phyloP scores from a whole-genome alignment of 92 coral and sea anemone genomes.

The Nematostella vectensis region DNA sequence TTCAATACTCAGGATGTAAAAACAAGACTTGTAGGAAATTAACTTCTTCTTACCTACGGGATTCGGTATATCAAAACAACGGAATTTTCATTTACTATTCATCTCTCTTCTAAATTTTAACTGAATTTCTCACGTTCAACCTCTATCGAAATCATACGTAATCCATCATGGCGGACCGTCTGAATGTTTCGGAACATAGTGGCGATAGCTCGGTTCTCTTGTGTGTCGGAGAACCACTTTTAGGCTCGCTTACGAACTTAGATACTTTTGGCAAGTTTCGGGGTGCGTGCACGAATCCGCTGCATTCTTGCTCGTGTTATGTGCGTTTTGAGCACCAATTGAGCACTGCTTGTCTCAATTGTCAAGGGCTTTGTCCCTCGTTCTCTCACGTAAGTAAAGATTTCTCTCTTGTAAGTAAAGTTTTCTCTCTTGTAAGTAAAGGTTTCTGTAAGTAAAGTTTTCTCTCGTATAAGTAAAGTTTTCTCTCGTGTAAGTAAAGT shows the following conservation, averaged over 20 bases:
- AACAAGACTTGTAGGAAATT: no score
- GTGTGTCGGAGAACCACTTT: slow-evolving; percentile 47
- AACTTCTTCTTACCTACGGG: no score
- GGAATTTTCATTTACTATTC: no score
- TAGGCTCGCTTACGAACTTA: slow-evolving; percentile 65
- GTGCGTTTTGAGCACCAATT: slow-evolving; percentile 79
- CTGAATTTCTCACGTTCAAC: no score
- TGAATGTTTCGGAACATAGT: slow-evolving; percentile 30
- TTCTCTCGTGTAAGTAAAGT: no score
- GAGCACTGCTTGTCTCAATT: slow-evolving; percentile 70
- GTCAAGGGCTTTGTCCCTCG: slow-evolving; percentile 73
- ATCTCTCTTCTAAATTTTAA: no score
- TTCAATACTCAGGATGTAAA: no score
- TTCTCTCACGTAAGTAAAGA: slow-evolving; percentile 66
- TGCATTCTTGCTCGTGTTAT: slow-evolving; percentile 59
- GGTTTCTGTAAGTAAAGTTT: neutral
- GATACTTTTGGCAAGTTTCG: slow-evolving; percentile 69
- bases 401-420: neutral
- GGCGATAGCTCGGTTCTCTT: slow-evolving; percentile 68
- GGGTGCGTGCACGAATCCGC: slow-evolving; percentile 65
- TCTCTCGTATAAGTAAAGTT: no score
- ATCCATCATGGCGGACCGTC: slow-evolving; percentile 25
- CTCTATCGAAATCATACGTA: no score
- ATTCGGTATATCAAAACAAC: no score
- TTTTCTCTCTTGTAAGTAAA: neutral